Evolutionary conservation across 2,797 vertebrate species (phyloP).

Genomic region (Pseudochaenichthys georgianus): DNA sequence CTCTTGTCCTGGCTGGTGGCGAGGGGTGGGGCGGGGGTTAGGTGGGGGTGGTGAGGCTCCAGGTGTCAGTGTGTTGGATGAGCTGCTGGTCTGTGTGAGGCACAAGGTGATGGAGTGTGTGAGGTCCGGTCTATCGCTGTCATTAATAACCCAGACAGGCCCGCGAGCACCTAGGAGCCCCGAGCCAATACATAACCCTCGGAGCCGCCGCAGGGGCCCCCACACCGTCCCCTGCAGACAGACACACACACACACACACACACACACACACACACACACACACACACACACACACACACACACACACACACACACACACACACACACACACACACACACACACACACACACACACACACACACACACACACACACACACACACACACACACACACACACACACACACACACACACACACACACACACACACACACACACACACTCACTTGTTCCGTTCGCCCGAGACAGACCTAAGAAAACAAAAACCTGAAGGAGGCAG

Average conservation of each 20-base stretch:
- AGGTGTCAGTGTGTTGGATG: constrained; percentile 76
- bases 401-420: neutral
- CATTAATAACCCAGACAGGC: constrained; percentile 81
- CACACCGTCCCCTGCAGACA: constrained; percentile 36
- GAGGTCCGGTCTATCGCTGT: constrained; percentile 71
- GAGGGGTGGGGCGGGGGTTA: constrained; percentile 36
- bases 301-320: constrained; percentile 21
- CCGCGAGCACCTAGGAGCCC: constrained; percentile 61
- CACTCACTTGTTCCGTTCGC: constrained; percentile 44
- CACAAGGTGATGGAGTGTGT: constrained; percentile 75
- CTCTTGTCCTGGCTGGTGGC: constrained; percentile 25
- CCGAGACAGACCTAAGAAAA: constrained; percentile 57
- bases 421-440: no score
- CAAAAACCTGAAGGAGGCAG: constrained; percentile 47
- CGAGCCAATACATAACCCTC: constrained; percentile 66
- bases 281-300: no score
- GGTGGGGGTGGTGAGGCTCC: constrained; percentile 39
- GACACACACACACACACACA: no score
- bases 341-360: constrained; percentile 31
- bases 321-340: constrained; percentile 29
- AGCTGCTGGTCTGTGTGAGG: constrained; percentile 62
- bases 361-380: constrained; percentile 24
- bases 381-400: constrained; percentile 22
- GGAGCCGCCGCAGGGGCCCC: constrained; percentile 43
- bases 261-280: constrained; percentile 25